phyloP scores from a whole-genome alignment of 1,140 invertebrate species.

The Dendrolimus punctatus region DNA sequence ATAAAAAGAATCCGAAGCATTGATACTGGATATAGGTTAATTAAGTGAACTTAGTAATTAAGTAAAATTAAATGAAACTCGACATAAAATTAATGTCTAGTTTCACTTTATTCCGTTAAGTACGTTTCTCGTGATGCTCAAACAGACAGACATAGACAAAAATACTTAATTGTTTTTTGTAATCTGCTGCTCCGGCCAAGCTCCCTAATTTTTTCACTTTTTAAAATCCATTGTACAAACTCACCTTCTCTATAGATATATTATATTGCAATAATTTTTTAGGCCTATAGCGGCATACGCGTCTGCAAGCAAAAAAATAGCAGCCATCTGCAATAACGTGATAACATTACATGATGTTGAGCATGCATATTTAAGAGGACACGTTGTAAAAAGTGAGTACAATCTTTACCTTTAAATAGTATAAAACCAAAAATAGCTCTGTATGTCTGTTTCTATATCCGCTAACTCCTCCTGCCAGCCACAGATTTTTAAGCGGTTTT shows the following conservation, averaged over 20 bases:
- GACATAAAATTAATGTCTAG: no score
- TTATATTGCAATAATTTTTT: constrained; percentile 5
- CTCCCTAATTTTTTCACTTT: neutral
- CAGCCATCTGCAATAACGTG: constrained; percentile 20
- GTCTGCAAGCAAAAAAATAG: constrained; percentile 13
- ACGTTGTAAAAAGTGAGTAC: constrained; percentile 28
- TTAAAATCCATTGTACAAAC: no score
- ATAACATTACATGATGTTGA: constrained; percentile 30
- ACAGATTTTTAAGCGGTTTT: neutral
- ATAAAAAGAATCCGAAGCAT: no score
- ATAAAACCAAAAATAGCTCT: neutral
- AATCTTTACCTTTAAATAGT: neutral
- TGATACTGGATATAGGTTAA: neutral
- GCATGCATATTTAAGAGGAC: constrained; percentile 25
- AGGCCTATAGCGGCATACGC: constrained; percentile 23
- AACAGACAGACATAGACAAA: neutral
- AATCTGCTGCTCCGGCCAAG: neutral
- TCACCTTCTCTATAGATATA: neutral
- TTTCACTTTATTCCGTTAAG: neutral
- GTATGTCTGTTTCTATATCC: no score
- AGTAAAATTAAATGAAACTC: no score
- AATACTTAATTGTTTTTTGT: neutral
- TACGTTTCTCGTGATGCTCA: neutral
- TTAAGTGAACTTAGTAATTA: no score
- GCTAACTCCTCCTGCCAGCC: no score